Evolutionary conservation across 1,140 invertebrate genomes (phyloP), one percentile per base, ranked within the genome.

Genomic region (Bombus terrestris): DNA sequence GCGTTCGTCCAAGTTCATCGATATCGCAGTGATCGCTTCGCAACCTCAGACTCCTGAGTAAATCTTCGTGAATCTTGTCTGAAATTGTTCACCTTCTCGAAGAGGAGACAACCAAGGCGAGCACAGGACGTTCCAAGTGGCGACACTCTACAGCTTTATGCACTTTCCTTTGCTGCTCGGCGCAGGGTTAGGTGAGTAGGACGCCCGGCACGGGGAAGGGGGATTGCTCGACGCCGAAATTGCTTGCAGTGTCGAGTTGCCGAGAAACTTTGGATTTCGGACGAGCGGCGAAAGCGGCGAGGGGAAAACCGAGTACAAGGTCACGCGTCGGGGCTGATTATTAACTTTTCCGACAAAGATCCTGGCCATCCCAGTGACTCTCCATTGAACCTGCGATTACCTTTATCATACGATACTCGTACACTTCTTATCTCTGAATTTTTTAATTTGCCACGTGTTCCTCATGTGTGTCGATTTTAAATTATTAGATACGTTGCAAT

Each of bases 251-350:
- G 93, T 92, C 88, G 92, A 93, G 93, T 93, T 94, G 92, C 92
- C 92, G 91, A 92, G 90, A 94, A 95, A 94, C 93, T 94, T 94
- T 91, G 93, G 92, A 92, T 94, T 94, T 94, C 93, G 91, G 92
- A 90, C 89, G 91, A 88, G 86, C 88, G 85, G 74, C 35, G 86
- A 90, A 87, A 79, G 81, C 86, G 88, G 89, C 86, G 83, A 88
- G 91, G 91, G 91, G 90, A 88, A 93, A 90, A 89, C 92, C 84
- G 92, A 93, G 93, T 94, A 93, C 94, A 95, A 95, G 94, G 94
- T 95, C 94, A 95, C 93, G 93, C 94, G 94, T 92, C 93, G 90
- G 91, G 90, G 94, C 92, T 94, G 94, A 95, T 95, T 95, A 95
- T 94, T 93, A 95, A 94, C 94, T 95, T 95, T 94, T 93, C 90